Conservation (phyloP, 2,797 vertebrate genomes). For the Alouatta caraya region DNA sequence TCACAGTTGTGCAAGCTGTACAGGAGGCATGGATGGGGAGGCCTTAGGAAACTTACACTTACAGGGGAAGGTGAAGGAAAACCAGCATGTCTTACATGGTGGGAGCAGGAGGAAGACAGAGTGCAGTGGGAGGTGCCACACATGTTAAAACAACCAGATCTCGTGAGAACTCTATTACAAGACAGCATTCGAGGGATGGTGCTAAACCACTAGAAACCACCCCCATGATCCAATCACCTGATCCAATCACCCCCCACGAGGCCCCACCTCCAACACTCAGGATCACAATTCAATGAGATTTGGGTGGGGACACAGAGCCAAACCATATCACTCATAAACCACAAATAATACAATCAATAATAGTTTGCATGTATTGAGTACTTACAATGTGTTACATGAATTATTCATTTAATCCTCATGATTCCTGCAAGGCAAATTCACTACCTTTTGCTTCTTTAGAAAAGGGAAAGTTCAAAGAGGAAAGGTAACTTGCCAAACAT, state of each 20-base stretch:
- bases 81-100: background rate
- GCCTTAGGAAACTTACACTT: background rate
- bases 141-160: background rate
- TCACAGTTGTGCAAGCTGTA: background rate
- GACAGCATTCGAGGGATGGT: background rate
- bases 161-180: background rate
- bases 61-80: background rate
- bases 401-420: background rate
- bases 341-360: background rate
- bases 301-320: background rate
- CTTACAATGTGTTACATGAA: background rate
- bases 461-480: conserved; percentile 1
- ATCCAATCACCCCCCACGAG: background rate
- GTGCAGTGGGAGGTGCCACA: background rate
- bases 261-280: background rate
- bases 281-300: background rate
- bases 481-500: background rate
- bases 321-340: background rate
- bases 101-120: background rate
- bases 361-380: background rate
- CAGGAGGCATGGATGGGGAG: background rate
- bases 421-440: background rate
- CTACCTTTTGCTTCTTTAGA: background rate
- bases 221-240: background rate
- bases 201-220: background rate